These are phyloP conservation scores for Pterostichus madidus DNA, from an alignment of 2,888 invertebrate species.

Conservation along the genomic window DNA sequence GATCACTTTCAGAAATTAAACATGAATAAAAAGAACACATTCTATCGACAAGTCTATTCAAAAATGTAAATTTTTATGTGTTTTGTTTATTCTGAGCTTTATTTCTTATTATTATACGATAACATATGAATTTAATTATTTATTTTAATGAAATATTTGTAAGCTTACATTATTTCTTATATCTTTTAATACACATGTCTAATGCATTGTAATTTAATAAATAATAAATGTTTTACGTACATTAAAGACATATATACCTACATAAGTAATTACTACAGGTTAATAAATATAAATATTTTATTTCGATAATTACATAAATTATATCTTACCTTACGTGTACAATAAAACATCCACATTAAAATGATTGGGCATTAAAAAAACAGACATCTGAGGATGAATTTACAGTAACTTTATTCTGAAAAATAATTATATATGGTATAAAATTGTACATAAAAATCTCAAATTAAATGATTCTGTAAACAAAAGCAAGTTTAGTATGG, in stretches of 20 bases:
- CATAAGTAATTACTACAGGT: not conserved
- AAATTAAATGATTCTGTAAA: constrained; percentile 20
- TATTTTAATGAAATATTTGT: not conserved
- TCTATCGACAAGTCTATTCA: too few species aligned
- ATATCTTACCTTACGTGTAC: not conserved
- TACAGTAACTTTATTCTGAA: not conserved
- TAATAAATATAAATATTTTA: not conserved
- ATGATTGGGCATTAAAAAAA: constrained; percentile 6
- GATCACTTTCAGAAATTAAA: too few species aligned
- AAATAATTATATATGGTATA: constrained; percentile 16
- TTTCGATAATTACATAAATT: constrained; percentile 9
- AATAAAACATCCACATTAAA: constrained; percentile 38
- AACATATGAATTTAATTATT: too few species aligned
- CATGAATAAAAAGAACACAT: too few species aligned
- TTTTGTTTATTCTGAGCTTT: too few species aligned
- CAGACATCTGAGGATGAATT: not conserved
- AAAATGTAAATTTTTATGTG: too few species aligned
- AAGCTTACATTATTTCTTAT: not conserved
- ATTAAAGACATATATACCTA: not conserved
- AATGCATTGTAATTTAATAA: too few species aligned
- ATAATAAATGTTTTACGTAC: not conserved
- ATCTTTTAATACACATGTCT: not conserved
- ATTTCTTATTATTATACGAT: too few species aligned
- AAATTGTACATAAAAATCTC: not conserved
- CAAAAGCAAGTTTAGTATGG: not conserved